These are phyloP conservation scores for Poecilus cupreus DNA, from an alignment of 2,888 invertebrate genomes.

Conservation along the genomic window DNA sequence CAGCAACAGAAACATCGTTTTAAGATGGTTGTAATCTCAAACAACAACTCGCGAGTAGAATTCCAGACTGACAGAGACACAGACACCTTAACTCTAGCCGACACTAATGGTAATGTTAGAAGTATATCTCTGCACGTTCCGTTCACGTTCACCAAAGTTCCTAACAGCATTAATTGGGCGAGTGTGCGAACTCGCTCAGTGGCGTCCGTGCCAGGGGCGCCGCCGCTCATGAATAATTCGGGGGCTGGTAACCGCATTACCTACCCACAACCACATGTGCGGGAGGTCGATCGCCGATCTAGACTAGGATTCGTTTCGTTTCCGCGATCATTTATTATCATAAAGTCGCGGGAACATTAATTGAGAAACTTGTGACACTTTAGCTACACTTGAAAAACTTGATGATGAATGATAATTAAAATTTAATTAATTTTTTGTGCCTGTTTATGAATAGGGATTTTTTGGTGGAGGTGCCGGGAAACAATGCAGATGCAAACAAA, in stretches of 20 bases:
- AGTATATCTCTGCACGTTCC: neutral
- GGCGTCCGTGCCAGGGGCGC: neutral
- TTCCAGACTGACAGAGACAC: neutral
- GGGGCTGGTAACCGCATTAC: neutral
- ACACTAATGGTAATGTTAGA: neutral
- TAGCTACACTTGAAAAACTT: constrained; percentile 36
- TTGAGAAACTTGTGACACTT: constrained; percentile 45
- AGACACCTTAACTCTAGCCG: neutral
- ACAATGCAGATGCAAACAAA: constrained; percentile 12
- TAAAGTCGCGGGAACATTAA: constrained; percentile 19
- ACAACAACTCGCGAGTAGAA: neutral
- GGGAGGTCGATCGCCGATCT: neutral
- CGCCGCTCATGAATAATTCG: neutral
- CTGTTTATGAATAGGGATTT: constrained; percentile 13
- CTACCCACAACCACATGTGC: neutral
- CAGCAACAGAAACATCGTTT: neutral
- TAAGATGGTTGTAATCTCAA: neutral
- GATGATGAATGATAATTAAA: constrained; percentile 44
- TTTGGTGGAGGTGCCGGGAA: neutral
- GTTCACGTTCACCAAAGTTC: neutral
- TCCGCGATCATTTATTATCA: constrained; percentile 26
- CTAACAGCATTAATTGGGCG: neutral
- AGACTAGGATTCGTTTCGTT: neutral
- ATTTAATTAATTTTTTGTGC: constrained; percentile 36
- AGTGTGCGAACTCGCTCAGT: neutral